Evolutionary conservation across 2,113 vertebrate genomes (phyloP), one percentile per base, ranked within the genome.

Genomic region (Rhea americana): DNA sequence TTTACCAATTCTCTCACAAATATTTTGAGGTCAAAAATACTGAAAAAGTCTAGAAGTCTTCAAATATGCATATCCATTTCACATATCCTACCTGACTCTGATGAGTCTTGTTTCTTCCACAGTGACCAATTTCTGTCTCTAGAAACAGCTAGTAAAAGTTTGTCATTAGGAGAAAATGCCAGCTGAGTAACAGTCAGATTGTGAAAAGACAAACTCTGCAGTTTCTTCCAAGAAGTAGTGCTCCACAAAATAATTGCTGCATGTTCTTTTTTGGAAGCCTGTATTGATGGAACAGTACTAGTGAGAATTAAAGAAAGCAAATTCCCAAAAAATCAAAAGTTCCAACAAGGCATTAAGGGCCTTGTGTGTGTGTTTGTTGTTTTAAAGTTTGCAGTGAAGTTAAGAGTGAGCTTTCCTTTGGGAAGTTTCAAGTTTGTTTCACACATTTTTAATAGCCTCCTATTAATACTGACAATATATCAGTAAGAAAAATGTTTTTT

Each of bases 111-210:
- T 53, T 97, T 98, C 94, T 94, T 98, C 99, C 99, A 99, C 35
- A 99, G 92, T 14, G 99, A 99, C 99, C 99, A 99, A 78, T 98
- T 99, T 91, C 99, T 98, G 93, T 99, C 99, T 90, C 99, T 98
- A 94, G 99, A 99, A 96, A 99, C 99, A 2, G 98, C 99, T 76
- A 99, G 96, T 16, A 99, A 96, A 95, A 99, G 97, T 56, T 90
- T 97, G 68, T 98, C 97, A 41, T 99, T 95, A 7, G 99, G 99
- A 72, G 99, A 99, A 98, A 99, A 99, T 53, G 98, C 98, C 98
- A 99, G 98, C 96, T 99, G 99, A 39, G 99, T 99, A 95, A 99
- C 98, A 26, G 99, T 99, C 95, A 99, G 98, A 95, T 96, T 98
- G 98, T 99, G 99, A 96, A 98, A 99, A 21, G 97, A 85, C 93